Conservation (phyloP, 2,888 invertebrate species). For the Fragum fragum region DNA sequence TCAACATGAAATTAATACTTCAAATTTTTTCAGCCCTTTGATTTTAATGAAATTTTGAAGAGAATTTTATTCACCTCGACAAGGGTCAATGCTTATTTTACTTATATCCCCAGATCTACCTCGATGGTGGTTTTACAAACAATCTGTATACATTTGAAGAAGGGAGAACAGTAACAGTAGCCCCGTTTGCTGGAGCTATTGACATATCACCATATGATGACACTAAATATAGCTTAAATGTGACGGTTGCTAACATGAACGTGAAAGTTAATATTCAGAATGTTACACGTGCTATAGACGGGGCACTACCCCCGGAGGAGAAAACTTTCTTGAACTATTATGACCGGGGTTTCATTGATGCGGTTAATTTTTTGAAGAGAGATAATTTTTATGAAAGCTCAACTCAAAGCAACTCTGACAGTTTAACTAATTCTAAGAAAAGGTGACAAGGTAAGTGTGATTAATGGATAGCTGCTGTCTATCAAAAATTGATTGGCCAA, state of each 20-base stretch:
- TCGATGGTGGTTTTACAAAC: slow-evolving; percentile 98
- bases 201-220: slow-evolving; percentile 93
- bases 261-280: slow-evolving; percentile 85
- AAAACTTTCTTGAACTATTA: slow-evolving; percentile 82
- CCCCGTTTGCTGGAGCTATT: slow-evolving; percentile 98
- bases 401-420: too few species aligned
- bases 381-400: slow-evolving; percentile 31
- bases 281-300: slow-evolving; percentile 82
- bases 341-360: slow-evolving; percentile 84
- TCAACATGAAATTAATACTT: too few species aligned
- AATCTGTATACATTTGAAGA: slow-evolving; percentile 95
- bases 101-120: slow-evolving; percentile 90
- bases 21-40: too few species aligned
- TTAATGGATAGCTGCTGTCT: too few species aligned
- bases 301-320: slow-evolving; percentile 85
- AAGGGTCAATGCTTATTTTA: too few species aligned
- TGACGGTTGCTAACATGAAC: slow-evolving; percentile 73
- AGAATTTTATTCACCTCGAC: too few species aligned
- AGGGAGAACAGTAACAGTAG: slow-evolving; percentile 95
- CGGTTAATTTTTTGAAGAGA: slow-evolving; percentile 82
- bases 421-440: neutral
- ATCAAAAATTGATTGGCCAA: too few species aligned
- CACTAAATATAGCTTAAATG: slow-evolving; percentile 60
- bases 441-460: too few species aligned
- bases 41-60: too few species aligned